Conservation (phyloP, 2,888 invertebrate genomes). For the Resseliella maxima region DNA sequence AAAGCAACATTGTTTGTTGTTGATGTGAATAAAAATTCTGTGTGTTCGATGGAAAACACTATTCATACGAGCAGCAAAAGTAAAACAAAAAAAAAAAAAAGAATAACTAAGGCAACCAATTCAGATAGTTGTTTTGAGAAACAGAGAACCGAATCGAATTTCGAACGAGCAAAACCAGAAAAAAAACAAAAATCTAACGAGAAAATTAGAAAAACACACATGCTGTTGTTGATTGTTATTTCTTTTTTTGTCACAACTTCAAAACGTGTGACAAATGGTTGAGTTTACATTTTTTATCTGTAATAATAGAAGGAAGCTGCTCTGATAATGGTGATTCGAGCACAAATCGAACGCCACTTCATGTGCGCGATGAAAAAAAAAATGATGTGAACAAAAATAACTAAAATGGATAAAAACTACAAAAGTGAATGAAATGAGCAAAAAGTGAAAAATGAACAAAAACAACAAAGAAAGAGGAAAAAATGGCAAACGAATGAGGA, state of each 20-base stretch:
- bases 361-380: too few species aligned
- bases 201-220: conserved; percentile 43
- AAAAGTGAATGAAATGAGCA: too few species aligned
- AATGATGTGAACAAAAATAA: too few species aligned
- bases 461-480: neutral
- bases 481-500: neutral
- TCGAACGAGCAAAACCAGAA: too few species aligned
- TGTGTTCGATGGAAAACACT: too few species aligned
- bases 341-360: neutral
- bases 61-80: too few species aligned
- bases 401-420: too few species aligned
- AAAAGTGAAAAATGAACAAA: neutral
- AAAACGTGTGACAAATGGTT: conserved; percentile 32
- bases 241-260: neutral
- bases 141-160: neutral
- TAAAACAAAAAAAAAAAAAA: neutral
- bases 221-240: neutral
- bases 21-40: conserved; percentile 38
- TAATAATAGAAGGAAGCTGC: neutral
- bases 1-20: neutral
- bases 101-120: neutral
- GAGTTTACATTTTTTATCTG: neutral
- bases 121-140: conserved; percentile 20
- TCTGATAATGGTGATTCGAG: neutral
- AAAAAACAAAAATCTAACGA: conserved; percentile 22